phyloP scores from a whole-genome alignment of 2,888 invertebrate species.

The Epinotia ramella region DNA sequence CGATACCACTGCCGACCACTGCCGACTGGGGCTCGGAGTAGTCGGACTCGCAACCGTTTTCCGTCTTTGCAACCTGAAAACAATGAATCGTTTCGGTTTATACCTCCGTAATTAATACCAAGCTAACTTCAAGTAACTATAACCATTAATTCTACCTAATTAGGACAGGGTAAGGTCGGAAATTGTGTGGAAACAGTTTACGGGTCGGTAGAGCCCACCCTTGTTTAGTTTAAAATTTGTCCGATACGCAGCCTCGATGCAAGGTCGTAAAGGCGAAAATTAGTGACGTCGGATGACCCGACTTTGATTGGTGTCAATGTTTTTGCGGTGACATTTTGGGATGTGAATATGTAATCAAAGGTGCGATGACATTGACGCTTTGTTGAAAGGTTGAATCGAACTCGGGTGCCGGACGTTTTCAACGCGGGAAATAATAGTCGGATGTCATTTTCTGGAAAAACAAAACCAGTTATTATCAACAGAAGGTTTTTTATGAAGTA shows the following conservation, averaged over 20 bases:
- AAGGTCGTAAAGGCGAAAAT: conserved; percentile 57
- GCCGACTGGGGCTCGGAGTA: conserved; percentile 19
- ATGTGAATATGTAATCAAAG: conserved; percentile 6
- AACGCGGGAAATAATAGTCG: background rate
- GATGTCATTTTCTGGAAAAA: too few species aligned
- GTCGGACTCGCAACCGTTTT: conserved; percentile 20
- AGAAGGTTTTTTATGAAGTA: too few species aligned
- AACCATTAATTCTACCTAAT: conserved; percentile 39
- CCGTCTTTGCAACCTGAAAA: conserved; percentile 51
- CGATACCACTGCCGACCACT: conserved; percentile 36
- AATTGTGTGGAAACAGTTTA: conserved; percentile 41
- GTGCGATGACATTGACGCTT: conserved; percentile 21
- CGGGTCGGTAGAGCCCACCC: conserved; percentile 41
- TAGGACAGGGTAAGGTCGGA: conserved; percentile 42
- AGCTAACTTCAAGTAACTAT: conserved; percentile 47
- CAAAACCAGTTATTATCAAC: too few species aligned
- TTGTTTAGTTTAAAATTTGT: conserved; percentile 48
- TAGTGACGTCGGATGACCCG: conserved; percentile 43
- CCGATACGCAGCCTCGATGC: conserved; percentile 52
- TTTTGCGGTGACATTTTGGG: conserved; percentile 14
- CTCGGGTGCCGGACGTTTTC: background rate
- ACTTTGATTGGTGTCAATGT: conserved; percentile 24
- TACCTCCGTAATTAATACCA: conserved; percentile 58
- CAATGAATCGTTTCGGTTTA: conserved; percentile 61
- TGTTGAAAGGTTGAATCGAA: conserved; percentile 6